Conservation (phyloP, 2,113 vertebrate genomes). For the Vulpes lagopus region DNA sequence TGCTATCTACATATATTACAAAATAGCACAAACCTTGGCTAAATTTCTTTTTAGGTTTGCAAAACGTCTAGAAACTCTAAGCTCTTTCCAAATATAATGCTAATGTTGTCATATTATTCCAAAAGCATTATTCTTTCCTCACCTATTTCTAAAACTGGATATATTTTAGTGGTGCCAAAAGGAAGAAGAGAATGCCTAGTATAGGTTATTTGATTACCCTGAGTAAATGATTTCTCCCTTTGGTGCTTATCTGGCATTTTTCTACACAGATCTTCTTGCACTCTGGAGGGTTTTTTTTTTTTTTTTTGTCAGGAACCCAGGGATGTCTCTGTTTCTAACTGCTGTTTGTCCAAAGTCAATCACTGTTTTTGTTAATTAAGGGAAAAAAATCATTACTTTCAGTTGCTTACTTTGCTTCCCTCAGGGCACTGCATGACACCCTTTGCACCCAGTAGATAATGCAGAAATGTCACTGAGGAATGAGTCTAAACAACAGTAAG, state of each 20-base stretch:
- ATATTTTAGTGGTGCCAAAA: neutral
- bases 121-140: constrained; percentile 38
- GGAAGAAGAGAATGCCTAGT: neutral
- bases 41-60: neutral
- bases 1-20: neutral
- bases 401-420: constrained; percentile 14
- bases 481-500: neutral
- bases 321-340: constrained; percentile 16
- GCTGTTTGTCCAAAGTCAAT: constrained; percentile 16
- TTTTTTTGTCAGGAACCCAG: constrained; percentile 46
- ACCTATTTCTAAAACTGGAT: constrained; percentile 47
- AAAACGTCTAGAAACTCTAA: constrained; percentile 16
- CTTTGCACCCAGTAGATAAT: neutral
- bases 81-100: constrained; percentile 33
- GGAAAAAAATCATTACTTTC: neutral
- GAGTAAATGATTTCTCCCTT: neutral
- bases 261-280: neutral
- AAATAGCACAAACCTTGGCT: constrained; percentile 12
- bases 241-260: neutral
- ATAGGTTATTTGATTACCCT: constrained; percentile 17
- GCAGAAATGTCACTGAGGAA: neutral
- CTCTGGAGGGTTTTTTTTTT: neutral
- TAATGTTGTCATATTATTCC: neutral
- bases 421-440: neutral
- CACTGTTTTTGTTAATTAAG: neutral